Percentiles rank a stretch among this genome's conserved stretches.
phyloP scores from a whole-genome alignment of 2,113 vertebrate species.

The Pterophyllum scalare region DNA sequence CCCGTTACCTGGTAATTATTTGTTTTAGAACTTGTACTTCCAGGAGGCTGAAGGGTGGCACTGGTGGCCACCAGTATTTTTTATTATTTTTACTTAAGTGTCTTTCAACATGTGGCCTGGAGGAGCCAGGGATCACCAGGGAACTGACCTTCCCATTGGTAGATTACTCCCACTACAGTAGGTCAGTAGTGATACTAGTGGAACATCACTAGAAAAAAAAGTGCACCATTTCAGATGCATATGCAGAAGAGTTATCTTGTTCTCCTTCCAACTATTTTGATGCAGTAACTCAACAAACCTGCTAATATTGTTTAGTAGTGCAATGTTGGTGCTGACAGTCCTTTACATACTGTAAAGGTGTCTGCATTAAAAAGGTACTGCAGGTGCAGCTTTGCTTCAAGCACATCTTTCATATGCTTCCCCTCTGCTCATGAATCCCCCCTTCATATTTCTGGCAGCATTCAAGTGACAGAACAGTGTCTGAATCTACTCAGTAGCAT shows the following conservation, averaged over 20 bases:
- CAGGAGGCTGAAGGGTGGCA: too few species aligned
- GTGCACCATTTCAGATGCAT: background rate
- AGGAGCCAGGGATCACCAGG: background rate
- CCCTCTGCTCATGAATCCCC: constrained; percentile 43
- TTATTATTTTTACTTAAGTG: background rate
- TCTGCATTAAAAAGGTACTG: constrained; percentile 11
- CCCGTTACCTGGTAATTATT: too few species aligned
- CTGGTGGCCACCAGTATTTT: too few species aligned
- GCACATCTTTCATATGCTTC: constrained; percentile 56
- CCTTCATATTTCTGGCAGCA: constrained; percentile 49
- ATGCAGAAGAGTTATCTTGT: background rate
- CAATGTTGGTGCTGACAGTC: background rate
- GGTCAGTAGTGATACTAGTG: background rate
- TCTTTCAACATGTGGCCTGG: background rate
- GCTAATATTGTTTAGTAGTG: constrained; percentile 4
- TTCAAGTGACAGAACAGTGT: constrained; percentile 66
- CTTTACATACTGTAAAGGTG: constrained; percentile 20
- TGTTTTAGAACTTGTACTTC: too few species aligned
- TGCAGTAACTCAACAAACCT: constrained; percentile 14
- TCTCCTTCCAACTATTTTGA: background rate
- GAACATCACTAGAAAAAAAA: background rate
- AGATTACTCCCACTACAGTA: background rate
- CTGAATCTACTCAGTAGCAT: constrained; percentile 53
- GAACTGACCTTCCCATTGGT: background rate
- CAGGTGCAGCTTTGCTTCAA: constrained; percentile 47